A percentile compares a stretch with the other conserved stretches of the same genome.
phyloP scores from a whole-genome alignment of 2,797 vertebrate genomes.

The Tenualosa ilisha region DNA sequence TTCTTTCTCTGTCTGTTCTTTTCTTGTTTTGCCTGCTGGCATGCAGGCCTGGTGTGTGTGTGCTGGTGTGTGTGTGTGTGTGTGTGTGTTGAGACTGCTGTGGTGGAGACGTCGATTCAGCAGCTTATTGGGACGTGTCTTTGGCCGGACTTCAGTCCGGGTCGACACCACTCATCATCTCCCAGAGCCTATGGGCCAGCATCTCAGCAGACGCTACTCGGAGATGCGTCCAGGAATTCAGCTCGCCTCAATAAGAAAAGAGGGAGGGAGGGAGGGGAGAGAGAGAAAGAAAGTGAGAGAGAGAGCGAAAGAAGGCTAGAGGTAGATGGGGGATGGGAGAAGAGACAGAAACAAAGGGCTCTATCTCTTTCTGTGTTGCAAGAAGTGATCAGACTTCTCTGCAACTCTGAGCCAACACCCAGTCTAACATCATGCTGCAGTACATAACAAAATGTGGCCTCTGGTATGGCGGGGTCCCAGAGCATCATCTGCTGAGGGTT shows the following conservation, averaged over 20 bases:
- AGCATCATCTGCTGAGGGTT: not conserved
- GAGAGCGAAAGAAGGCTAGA: not conserved
- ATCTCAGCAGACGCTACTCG: not conserved
- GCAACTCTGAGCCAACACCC: not conserved
- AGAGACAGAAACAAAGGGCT: conserved; percentile 2
- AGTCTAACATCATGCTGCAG: conserved; percentile 15
- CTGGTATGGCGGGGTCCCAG: not conserved
- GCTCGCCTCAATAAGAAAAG: conserved; percentile 21
- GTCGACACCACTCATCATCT: conserved; percentile 16
- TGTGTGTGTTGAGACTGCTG: not conserved
- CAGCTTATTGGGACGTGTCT: not conserved
- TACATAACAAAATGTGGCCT: not conserved
- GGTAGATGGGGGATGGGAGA: not conserved
- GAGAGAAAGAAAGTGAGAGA: not conserved
- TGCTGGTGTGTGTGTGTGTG: not conserved
- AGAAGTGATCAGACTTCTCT: conserved; percentile 7
- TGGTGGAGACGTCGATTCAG: not conserved
- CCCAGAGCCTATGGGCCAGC: not conserved
- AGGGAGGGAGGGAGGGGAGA: conserved; percentile 32
- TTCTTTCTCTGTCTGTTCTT: conserved; percentile 3
- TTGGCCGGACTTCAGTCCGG: not conserved
- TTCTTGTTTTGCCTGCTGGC: conserved; percentile 10
- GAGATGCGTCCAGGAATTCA: conserved; percentile 12
- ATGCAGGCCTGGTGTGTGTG: not conserved
- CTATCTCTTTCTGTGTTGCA: conserved; percentile 44